Evolutionary conservation across 2,113 vertebrate species (phyloP).

Genomic region (Bubo scandiacus): DNA sequence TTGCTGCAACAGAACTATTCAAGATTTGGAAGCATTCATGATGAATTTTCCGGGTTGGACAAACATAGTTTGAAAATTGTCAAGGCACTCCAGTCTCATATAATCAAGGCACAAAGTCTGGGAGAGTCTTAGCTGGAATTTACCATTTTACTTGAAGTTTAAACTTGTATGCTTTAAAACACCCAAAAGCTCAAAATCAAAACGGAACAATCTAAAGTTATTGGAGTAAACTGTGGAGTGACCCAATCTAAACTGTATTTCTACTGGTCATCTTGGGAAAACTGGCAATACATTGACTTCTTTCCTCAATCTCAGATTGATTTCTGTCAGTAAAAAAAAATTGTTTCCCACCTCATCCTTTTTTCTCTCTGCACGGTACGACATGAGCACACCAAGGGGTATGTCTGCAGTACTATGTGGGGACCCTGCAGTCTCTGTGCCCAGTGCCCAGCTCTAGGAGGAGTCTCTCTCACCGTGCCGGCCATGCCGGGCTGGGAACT

Average conservation of each 20-base stretch:
- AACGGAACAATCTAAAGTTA: slow-evolving; percentile 26
- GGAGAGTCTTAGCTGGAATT: neutral
- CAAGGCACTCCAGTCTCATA: neutral
- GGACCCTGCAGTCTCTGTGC: neutral
- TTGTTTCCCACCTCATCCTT: rapidly evolving
- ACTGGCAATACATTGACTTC: neutral
- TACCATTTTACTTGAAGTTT: neutral
- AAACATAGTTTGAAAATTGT: neutral
- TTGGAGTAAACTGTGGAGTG: neutral
- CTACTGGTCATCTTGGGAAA: slow-evolving; percentile 6
- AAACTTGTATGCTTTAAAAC: neutral
- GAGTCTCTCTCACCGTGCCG: neutral
- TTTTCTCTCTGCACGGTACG: neutral
- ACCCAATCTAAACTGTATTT: neutral
- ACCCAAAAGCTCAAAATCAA: neutral
- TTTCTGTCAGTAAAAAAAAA: neutral
- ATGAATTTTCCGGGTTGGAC: slow-evolving; percentile 6
- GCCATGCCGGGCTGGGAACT: neutral
- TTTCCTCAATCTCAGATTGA: neutral
- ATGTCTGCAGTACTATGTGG: neutral
- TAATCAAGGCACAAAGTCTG: neutral
- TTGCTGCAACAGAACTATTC: slow-evolving; percentile 6
- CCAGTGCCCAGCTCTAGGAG: neutral
- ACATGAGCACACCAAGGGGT: rapidly evolving
- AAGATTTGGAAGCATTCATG: neutral